A percentile compares a stretch with the other conserved stretches of the same genome.
These are phyloP conservation scores for Grus americana DNA, from an alignment of 2,113 vertebrate species.

Conservation along the genomic window DNA sequence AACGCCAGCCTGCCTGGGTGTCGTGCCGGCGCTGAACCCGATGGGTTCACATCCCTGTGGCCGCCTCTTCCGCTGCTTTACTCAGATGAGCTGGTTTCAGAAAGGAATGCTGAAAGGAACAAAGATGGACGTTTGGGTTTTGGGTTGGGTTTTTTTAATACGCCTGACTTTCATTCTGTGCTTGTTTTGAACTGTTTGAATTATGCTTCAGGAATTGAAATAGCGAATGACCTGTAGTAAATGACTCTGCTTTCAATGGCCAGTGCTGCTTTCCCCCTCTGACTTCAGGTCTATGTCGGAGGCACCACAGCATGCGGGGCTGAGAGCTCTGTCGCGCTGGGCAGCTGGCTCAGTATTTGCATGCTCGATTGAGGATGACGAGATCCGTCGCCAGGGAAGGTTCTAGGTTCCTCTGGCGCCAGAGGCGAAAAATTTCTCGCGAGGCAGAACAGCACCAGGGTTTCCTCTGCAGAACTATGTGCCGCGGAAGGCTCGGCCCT, in stretches of 20 bases:
- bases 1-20: too few species aligned
- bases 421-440: neutral
- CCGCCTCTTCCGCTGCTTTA: neutral
- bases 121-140: neutral
- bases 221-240: neutral
- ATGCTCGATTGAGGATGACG: rapidly evolving
- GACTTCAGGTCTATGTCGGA: neutral
- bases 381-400: neutral
- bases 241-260: neutral
- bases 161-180: neutral
- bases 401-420: neutral
- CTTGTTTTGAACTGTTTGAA: neutral
- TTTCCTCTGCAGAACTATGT: neutral
- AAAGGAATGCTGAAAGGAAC: neutral
- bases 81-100: neutral
- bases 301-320: neutral
- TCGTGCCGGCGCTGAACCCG: neutral
- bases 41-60: neutral
- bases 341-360: rapidly evolving
- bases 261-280: neutral
- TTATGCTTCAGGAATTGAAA: neutral
- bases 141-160: too few species aligned
- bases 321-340: neutral
- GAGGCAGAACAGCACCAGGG: neutral
- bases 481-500: neutral